Evolutionary conservation across 2,797 vertebrate genomes (phyloP).

Genomic region (Urocyon cinereoargenteus): DNA sequence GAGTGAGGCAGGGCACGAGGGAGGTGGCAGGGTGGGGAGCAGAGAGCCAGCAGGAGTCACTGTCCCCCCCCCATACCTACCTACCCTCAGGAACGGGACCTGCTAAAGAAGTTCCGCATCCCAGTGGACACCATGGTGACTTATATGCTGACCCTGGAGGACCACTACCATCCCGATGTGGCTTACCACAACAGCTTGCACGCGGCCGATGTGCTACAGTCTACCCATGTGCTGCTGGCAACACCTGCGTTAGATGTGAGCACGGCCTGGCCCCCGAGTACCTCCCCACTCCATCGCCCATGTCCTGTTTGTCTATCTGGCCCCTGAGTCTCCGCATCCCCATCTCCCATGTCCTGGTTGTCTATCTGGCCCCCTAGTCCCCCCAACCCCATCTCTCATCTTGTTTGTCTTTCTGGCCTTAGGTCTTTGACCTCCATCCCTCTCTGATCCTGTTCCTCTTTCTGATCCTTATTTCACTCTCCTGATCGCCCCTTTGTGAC

Average conservation of each 20-base stretch:
- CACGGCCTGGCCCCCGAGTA: rapidly evolving
- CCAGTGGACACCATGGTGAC: constrained; percentile 95
- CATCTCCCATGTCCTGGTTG: not conserved
- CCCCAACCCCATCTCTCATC: not conserved
- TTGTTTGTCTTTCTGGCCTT: not conserved
- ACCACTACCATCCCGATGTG: constrained; percentile 96
- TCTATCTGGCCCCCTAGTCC: rapidly evolving
- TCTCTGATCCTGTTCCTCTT: not conserved
- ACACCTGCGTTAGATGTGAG: constrained; percentile 95
- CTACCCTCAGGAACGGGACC: constrained; percentile 92
- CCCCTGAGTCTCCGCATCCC: rapidly evolving
- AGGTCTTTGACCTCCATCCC: not conserved
- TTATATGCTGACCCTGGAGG: constrained; percentile 95
- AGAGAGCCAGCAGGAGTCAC: not conserved
- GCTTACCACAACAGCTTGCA: constrained; percentile 98
- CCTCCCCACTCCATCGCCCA: too few species aligned
- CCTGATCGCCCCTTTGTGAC: not conserved
- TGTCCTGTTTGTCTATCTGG: not conserved
- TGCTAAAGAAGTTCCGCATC: constrained; percentile 95
- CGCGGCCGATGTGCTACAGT: constrained; percentile 96
- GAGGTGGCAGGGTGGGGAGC: not conserved
- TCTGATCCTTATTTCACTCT: not conserved
- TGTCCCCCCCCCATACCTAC: not conserved
- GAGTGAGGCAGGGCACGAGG: not conserved
- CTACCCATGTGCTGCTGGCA: constrained; percentile 96